A percentile compares a stretch with the other conserved stretches of the same genome.
Evolutionary conservation across 2,797 vertebrate genomes (phyloP).

Genomic region (Pipistrellus pipistrellus): DNA sequence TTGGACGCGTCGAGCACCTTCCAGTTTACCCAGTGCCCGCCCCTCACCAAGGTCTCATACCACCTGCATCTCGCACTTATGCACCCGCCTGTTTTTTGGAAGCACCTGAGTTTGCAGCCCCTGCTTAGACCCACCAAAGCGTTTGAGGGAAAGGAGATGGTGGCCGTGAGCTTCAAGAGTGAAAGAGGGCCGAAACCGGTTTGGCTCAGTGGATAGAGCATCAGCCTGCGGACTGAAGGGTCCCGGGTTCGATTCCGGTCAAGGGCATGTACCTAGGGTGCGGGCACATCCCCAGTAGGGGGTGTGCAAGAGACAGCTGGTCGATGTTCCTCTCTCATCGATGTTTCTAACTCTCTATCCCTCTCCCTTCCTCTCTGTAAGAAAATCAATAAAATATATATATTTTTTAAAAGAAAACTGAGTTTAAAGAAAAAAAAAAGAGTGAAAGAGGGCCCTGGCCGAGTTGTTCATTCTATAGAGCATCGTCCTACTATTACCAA

Average conservation of each 20-base stretch:
- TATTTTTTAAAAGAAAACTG: too few species aligned
- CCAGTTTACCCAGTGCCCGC: not conserved
- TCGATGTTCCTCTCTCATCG: too few species aligned
- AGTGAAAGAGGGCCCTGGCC: not conserved
- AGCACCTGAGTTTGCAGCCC: not conserved
- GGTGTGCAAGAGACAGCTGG: too few species aligned
- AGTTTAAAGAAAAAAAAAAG: too few species aligned
- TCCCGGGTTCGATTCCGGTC: too few species aligned
- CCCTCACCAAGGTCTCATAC: not conserved
- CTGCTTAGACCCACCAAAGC: not conserved
- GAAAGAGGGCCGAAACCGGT: not conserved
- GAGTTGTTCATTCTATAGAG: not conserved
- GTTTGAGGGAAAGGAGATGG: not conserved
- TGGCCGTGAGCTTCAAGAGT: not conserved
- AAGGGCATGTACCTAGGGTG: too few species aligned
- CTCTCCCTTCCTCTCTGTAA: too few species aligned
- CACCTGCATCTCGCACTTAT: not conserved
- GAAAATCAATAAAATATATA: too few species aligned
- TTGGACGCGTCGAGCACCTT: not conserved
- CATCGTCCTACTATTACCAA: not conserved
- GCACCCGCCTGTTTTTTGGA: not conserved
- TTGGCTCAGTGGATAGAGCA: too few species aligned
- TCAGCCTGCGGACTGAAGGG: too few species aligned
- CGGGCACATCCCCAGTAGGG: too few species aligned
- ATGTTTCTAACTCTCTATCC: too few species aligned